A percentile compares a stretch with the other conserved stretches of the same genome.
Conservation (phyloP, 1,140 invertebrate genomes). For the Panonychus citri region DNA sequence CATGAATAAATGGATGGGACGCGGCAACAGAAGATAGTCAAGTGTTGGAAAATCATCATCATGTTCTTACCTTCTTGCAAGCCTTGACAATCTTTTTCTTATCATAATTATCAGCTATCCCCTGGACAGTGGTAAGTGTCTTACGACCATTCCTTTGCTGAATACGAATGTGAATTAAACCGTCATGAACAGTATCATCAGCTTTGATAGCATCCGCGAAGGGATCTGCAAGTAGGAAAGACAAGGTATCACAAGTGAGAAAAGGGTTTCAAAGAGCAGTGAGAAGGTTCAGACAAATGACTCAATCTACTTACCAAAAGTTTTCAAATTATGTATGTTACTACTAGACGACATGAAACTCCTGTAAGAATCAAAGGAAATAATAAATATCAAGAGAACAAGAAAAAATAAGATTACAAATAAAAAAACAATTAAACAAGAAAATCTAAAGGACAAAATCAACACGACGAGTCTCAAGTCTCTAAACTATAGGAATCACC, state of each 20-base stretch:
- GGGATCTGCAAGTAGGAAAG: constrained; percentile 31
- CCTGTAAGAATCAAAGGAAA: too few species aligned
- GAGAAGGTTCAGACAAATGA: neutral
- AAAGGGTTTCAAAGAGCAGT: neutral
- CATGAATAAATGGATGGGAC: too few species aligned
- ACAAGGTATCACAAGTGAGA: neutral
- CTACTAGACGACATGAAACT: too few species aligned
- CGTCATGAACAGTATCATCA: constrained; percentile 89
- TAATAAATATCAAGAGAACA: too few species aligned
- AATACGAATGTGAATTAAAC: constrained; percentile 98
- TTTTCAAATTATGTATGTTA: constrained; percentile 76
- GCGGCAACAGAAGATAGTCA: too few species aligned
- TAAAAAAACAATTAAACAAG: too few species aligned
- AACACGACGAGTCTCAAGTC: too few species aligned
- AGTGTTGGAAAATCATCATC: too few species aligned
- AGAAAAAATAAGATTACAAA: too few species aligned
- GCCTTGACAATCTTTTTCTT: constrained; percentile 98
- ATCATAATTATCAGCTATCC: constrained; percentile 91
- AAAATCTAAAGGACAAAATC: too few species aligned
- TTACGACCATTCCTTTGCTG: constrained; percentile 99
- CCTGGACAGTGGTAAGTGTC: constrained; percentile 95
- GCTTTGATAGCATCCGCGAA: constrained; percentile 91
- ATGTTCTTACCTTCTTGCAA: constrained; percentile 99
- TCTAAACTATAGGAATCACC: too few species aligned
- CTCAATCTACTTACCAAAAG: constrained; percentile 43